phyloP scores from a whole-genome alignment of 2,797 vertebrate genomes.

The Sebastes taczanowskii region DNA sequence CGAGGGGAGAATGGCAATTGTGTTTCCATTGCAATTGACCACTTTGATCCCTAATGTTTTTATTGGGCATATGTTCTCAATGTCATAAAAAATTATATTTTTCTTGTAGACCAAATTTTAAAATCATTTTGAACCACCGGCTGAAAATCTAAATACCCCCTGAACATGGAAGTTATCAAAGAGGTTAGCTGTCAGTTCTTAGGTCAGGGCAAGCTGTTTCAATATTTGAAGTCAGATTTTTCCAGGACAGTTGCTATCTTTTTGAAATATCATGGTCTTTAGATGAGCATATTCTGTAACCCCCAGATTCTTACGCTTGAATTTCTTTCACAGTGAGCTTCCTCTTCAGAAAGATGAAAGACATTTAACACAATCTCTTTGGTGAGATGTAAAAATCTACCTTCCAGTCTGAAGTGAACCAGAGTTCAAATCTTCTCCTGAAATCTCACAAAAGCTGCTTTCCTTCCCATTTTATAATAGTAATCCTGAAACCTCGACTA shows the following conservation, averaged over 20 bases:
- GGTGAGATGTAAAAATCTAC: not conserved
- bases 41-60: conserved; percentile 34
- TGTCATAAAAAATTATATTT: not conserved
- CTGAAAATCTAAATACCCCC: not conserved
- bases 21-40: conserved; percentile 39
- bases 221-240: not conserved
- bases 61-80: not conserved
- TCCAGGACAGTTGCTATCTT: not conserved
- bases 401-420: conserved; percentile 16
- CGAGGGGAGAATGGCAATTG: conserved; percentile 28
- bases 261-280: not conserved
- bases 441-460: conserved; percentile 16
- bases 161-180: conserved; percentile 9
- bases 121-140: not conserved
- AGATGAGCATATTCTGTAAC: not conserved
- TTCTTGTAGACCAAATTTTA: not conserved
- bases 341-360: conserved; percentile 11
- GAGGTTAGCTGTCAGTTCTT: not conserved
- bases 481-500: not conserved
- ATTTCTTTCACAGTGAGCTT: not conserved
- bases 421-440: not conserved
- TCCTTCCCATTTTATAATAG: not conserved
- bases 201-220: conserved; percentile 1
- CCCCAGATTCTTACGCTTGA: not conserved
- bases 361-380: conserved; percentile 3